A percentile compares a stretch with the other conserved stretches of the same genome.
Evolutionary conservation across 2,888 invertebrate genomes (phyloP).

Genomic region (Bibio marci): DNA sequence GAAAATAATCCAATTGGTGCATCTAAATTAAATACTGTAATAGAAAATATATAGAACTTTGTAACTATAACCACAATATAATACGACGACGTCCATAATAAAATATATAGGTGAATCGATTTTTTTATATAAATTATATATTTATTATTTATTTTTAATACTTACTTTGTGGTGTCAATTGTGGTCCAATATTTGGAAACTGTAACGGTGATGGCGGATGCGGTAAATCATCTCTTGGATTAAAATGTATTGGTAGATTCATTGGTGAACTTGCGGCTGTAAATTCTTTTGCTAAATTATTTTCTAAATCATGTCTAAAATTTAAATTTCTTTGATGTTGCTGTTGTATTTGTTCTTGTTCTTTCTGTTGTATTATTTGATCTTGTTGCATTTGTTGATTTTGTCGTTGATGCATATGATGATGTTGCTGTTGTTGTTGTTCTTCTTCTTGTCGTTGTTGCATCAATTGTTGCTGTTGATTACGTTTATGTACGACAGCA

Average conservation of each 20-base stretch:
- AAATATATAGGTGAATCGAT: no score
- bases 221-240: conserved; percentile 30
- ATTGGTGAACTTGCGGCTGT: conserved; percentile 27
- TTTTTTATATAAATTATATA: no score
- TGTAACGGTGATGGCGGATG: conserved; percentile 42
- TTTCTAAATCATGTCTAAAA: conserved; percentile 15
- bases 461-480: neutral
- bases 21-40: conserved; percentile 57
- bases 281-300: conserved; percentile 16
- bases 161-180: conserved; percentile 54
- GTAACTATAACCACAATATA: no score
- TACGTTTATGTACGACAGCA: no score
- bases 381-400: neutral
- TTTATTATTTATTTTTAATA: no score
- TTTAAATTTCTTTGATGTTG: conserved; percentile 14
- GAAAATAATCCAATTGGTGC: conserved; percentile 58
- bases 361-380: neutral
- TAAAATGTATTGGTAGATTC: conserved; percentile 28
- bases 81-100: no score
- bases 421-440: conserved; percentile 3
- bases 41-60: no score
- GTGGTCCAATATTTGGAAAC: conserved; percentile 32
- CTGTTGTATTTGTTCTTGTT: conserved; percentile 8
- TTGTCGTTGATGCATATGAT: conserved; percentile 7
- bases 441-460: neutral